These are phyloP conservation scores for Mactra quadrangularis DNA, from an alignment of 1,140 invertebrate genomes.

Conservation along the genomic window DNA sequence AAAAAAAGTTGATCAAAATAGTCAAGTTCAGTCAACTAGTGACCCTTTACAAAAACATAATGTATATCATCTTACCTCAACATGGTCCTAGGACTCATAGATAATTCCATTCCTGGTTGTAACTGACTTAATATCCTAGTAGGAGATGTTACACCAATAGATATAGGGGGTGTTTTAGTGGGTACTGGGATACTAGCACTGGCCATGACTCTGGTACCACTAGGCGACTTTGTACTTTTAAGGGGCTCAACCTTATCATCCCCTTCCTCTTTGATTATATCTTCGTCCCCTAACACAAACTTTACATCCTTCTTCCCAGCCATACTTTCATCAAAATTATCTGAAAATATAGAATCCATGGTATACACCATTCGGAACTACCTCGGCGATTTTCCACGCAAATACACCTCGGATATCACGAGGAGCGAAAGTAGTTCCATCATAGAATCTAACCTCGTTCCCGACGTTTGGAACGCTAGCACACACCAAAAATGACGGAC, in stretches of 20 bases:
- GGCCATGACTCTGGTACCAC: too few relatives aligned
- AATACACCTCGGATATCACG: too few relatives aligned
- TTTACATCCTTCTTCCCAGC: slow-evolving; percentile 33
- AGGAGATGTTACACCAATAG: slow-evolving; percentile 12
- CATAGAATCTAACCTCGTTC: too few relatives aligned
- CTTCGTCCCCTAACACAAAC: slow-evolving; percentile 30
- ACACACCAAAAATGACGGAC: too few relatives aligned
- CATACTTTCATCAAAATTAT: slow-evolving; percentile 6
- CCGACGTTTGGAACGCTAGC: too few relatives aligned
- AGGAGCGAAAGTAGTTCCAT: too few relatives aligned
- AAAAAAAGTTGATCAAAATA: too few relatives aligned
- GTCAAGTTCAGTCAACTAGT: too few relatives aligned
- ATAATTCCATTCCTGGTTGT: slow-evolving; percentile 8
- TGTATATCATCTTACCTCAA: too few relatives aligned
- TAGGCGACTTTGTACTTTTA: neutral
- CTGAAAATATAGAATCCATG: slow-evolving; percentile 6
- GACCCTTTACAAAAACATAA: too few relatives aligned
- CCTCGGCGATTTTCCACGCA: too few relatives aligned
- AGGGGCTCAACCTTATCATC: neutral
- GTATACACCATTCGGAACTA: too few relatives aligned
- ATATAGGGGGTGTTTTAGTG: neutral
- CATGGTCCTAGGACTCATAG: slow-evolving; percentile 47
- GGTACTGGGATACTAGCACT: neutral
- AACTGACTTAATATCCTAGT: neutral
- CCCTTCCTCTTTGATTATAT: neutral